Conservation (phyloP, 2,797 vertebrate species). For the Anguilla pacifica region DNA sequence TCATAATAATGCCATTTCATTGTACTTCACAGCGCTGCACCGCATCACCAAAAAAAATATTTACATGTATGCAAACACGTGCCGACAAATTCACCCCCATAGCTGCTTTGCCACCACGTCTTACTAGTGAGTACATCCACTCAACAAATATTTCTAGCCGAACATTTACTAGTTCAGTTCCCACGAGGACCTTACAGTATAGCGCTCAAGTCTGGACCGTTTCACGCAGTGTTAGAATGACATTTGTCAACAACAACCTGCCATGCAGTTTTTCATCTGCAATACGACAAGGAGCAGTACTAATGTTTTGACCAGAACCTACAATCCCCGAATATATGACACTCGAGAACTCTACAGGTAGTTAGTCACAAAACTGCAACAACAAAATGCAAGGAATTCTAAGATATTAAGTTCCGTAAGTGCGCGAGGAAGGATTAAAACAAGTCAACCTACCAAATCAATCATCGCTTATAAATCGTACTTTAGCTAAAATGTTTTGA, state of each 20-base stretch:
- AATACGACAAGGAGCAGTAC: neutral
- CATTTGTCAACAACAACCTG: neutral
- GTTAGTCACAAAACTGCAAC: neutral
- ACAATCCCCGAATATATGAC: neutral
- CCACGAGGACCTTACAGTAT: neutral
- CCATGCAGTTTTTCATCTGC: constrained; percentile 1
- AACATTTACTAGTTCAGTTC: neutral
- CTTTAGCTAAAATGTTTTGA: constrained; percentile 17
- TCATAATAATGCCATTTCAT: no score
- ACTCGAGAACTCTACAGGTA: neutral
- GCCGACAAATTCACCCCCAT: neutral
- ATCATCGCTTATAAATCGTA: neutral
- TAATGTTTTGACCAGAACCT: neutral
- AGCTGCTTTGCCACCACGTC: neutral
- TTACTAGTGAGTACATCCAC: neutral
- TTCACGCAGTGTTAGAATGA: neutral
- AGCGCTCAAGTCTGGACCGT: neutral
- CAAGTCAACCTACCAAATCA: neutral
- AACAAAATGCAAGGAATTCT: neutral
- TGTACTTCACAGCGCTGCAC: neutral
- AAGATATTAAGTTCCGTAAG: neutral
- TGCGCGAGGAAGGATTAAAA: neutral
- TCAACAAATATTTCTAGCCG: neutral
- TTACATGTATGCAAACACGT: no score
- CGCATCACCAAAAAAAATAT: neutral